Percentiles rank a stretch among this genome's conserved stretches.
These are phyloP conservation scores for Microcebus lehilahytsara DNA, from an alignment of 2,113 vertebrate genomes.

Conservation along the genomic window DNA sequence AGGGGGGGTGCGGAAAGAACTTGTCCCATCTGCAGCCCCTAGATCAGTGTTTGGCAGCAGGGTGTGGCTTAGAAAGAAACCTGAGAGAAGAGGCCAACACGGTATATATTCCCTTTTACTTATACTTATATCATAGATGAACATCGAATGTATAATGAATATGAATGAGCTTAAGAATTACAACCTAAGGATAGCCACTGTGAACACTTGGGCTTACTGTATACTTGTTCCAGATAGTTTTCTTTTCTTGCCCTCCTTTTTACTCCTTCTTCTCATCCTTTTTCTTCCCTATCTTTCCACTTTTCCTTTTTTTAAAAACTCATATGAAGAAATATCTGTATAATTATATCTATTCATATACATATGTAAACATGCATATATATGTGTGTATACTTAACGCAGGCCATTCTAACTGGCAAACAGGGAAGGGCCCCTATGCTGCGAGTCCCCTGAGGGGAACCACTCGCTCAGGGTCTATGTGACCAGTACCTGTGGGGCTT, in stretches of 20 bases:
- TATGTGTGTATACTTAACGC: not conserved
- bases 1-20: not conserved
- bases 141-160: not conserved
- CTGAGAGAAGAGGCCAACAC: not conserved
- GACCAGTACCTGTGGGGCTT: not conserved
- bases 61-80: not conserved
- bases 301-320: not conserved
- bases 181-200: not conserved
- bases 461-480: not conserved
- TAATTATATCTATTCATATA: not conserved
- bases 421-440: not conserved
- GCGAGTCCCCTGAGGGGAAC: not conserved
- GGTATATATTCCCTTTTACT: not conserved
- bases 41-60: not conserved
- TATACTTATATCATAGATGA: not conserved
- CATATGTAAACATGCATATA: not conserved
- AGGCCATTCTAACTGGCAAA: not conserved
- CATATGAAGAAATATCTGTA: not conserved
- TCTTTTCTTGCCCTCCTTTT: not conserved
- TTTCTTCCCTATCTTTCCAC: not conserved
- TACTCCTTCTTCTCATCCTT: not conserved
- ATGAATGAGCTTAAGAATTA: not conserved
- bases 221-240: not conserved
- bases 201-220: not conserved
- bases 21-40: not conserved